phyloP scores from a whole-genome alignment of 2,888 invertebrate genomes.

The Bombylius major region DNA sequence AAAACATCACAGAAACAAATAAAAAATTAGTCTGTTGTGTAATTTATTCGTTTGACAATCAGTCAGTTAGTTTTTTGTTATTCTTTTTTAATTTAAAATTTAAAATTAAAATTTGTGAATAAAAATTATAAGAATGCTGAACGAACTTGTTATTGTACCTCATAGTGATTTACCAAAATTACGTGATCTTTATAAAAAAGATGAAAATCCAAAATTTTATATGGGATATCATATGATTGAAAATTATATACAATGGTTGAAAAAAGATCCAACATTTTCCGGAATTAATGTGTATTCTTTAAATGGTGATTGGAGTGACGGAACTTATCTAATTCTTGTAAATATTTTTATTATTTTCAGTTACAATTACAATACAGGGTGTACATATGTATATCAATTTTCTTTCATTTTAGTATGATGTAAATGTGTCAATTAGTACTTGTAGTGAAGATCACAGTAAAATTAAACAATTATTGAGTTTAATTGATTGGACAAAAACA shows the following conservation, averaged over 20 bases:
- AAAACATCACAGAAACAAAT: no score
- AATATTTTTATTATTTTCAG: conserved; percentile 4
- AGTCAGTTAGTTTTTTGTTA: no score
- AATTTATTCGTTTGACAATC: no score
- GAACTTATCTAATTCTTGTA: conserved; percentile 27
- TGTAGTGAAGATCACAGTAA: conserved; percentile 17
- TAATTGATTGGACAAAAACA: conserved; percentile 25
- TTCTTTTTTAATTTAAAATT: no score
- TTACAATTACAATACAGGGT: not conserved
- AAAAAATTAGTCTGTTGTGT: no score
- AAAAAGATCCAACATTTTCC: conserved; percentile 16
- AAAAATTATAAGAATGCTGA: not conserved
- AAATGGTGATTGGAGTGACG: conserved; percentile 29
- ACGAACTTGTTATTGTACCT: conserved; percentile 12
- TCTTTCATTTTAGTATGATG: conserved; percentile 25
- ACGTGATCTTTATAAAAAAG: conserved; percentile 12
- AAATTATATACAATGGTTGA: conserved; percentile 22
- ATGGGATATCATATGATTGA: conserved; percentile 15
- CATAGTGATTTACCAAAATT: conserved; percentile 12
- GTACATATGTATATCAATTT: not conserved
- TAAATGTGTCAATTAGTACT: conserved; percentile 29
- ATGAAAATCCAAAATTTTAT: conserved; percentile 13
- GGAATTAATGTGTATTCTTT: conserved; percentile 20
- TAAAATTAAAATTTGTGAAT: no score
- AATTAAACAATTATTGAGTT: conserved; percentile 21